These are phyloP conservation scores for Armadillidium nasatum DNA, from an alignment of 1,140 invertebrate species.

Conservation along the genomic window DNA sequence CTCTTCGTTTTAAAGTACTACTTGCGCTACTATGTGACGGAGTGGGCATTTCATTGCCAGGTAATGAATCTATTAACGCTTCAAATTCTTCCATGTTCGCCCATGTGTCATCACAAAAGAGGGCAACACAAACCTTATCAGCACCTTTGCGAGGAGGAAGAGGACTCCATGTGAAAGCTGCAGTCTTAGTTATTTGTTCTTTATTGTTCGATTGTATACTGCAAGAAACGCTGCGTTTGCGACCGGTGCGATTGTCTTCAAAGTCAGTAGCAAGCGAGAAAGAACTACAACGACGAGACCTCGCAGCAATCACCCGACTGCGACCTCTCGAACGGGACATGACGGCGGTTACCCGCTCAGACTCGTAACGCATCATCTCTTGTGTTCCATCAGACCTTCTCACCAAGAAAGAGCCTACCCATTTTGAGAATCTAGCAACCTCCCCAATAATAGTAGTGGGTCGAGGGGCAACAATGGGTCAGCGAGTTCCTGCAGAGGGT, in stretches of 20 bases:
- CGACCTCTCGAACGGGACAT: neutral
- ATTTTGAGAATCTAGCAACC: slow-evolving; percentile 23
- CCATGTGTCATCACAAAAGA: slow-evolving; percentile 25
- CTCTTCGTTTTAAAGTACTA: neutral
- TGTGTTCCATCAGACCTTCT: slow-evolving; percentile 20
- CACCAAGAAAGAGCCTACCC: slow-evolving; percentile 27
- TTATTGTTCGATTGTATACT: neutral
- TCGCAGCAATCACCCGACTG: neutral
- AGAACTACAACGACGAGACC: neutral
- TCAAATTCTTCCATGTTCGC: slow-evolving; percentile 19
- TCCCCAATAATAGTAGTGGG: slow-evolving; percentile 25
- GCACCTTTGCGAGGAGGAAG: slow-evolving; percentile 20
- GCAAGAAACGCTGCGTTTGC: neutral
- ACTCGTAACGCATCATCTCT: slow-evolving; percentile 27
- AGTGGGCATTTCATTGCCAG: neutral
- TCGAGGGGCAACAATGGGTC: slow-evolving; percentile 25
- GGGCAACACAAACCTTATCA: slow-evolving; percentile 22
- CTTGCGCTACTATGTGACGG: neutral
- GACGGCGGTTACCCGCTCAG: neutral
- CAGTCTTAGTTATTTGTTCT: neutral
- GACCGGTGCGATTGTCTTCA: neutral
- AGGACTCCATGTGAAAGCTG: slow-evolving; percentile 23
- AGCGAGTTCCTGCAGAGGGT: slow-evolving; percentile 52
- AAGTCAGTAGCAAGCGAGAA: neutral
- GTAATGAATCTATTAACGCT: neutral